These are phyloP conservation scores for Notothenia coriiceps DNA, from an alignment of 2,113 vertebrate species.

Conservation along the genomic window DNA sequence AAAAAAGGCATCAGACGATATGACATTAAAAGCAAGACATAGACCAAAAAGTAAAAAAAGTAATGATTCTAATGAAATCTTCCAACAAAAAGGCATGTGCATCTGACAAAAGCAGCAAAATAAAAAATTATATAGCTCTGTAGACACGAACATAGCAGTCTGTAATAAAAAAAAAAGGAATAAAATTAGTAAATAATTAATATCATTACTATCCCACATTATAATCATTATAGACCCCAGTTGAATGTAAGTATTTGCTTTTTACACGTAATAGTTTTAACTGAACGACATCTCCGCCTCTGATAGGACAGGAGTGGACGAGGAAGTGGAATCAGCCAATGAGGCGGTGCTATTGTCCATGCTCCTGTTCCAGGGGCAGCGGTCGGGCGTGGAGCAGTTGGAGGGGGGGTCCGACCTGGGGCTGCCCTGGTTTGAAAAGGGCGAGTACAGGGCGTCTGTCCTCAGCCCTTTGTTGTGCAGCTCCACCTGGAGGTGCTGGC, in stretches of 20 bases:
- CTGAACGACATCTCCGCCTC: constrained; percentile 73
- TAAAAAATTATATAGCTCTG: constrained; percentile 68
- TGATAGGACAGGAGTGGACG: constrained; percentile 74
- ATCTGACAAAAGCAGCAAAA: constrained; percentile 46
- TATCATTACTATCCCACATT: constrained; percentile 64
- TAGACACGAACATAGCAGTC: constrained; percentile 55
- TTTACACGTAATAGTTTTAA: constrained; percentile 55
- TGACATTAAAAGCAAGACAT: constrained; percentile 27
- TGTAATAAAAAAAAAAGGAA: constrained; percentile 53
- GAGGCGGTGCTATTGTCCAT: constrained; percentile 75
- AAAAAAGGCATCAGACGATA: background rate
- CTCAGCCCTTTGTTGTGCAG: constrained; percentile 77
- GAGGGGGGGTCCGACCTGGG: constrained; percentile 74
- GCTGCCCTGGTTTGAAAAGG: constrained; percentile 76
- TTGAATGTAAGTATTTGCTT: constrained; percentile 39
- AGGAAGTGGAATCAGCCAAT: constrained; percentile 72
- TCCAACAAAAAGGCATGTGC: constrained; percentile 30
- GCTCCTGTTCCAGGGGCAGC: constrained; percentile 67
- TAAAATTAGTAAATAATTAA: constrained; percentile 69
- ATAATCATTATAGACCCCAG: constrained; percentile 59
- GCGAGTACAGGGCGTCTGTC: constrained; percentile 67
- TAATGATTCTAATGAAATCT: constrained; percentile 36
- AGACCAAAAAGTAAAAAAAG: constrained; percentile 30
- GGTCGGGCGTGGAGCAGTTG: constrained; percentile 83
- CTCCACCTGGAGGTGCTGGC: constrained; percentile 84